Evolutionary conservation across 2,113 vertebrate species (phyloP).

Genomic region (Nycticryphes semicollaris): DNA sequence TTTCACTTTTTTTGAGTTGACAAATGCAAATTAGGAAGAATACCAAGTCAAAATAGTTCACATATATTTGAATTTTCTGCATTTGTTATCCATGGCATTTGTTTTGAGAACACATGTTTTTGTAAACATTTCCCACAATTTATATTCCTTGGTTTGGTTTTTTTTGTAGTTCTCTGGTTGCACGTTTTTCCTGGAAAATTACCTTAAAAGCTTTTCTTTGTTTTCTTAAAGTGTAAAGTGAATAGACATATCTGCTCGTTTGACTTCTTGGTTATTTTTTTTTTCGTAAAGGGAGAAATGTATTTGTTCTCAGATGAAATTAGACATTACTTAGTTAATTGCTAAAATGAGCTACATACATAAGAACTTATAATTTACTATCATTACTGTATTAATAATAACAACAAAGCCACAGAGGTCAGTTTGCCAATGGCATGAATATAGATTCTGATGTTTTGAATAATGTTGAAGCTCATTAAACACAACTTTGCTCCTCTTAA

Average conservation of each 20-base stretch:
- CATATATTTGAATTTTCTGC: slow-evolving; percentile 31
- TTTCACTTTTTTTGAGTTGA: slow-evolving; percentile 46
- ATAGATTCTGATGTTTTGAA: not conserved
- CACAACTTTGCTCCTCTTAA: not conserved
- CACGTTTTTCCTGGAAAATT: not conserved
- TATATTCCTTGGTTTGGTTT: not conserved
- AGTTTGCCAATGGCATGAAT: not conserved
- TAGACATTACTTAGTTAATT: slow-evolving; percentile 2
- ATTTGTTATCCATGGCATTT: not conserved
- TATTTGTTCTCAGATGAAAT: slow-evolving; percentile 3
- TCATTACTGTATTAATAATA: not conserved
- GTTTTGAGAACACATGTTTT: not conserved
- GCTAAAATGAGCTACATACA: not conserved
- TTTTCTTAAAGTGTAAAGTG: not conserved
- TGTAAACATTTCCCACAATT: not conserved
- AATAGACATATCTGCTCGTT: not conserved
- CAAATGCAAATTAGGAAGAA: slow-evolving; percentile 41
- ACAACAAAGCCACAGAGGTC: not conserved
- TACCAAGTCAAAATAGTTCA: slow-evolving; percentile 30
- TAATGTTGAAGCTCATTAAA: not conserved
- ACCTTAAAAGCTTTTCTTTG: not conserved
- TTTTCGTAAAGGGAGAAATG: not conserved
- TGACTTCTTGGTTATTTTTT: not conserved
- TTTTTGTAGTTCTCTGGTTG: not conserved
- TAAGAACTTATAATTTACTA: not conserved